A percentile compares a stretch with the other conserved stretches of the same genome.
These are phyloP conservation scores for Yasuhikotakia modesta DNA, from an alignment of 2,797 vertebrate species.

Conservation along the genomic window DNA sequence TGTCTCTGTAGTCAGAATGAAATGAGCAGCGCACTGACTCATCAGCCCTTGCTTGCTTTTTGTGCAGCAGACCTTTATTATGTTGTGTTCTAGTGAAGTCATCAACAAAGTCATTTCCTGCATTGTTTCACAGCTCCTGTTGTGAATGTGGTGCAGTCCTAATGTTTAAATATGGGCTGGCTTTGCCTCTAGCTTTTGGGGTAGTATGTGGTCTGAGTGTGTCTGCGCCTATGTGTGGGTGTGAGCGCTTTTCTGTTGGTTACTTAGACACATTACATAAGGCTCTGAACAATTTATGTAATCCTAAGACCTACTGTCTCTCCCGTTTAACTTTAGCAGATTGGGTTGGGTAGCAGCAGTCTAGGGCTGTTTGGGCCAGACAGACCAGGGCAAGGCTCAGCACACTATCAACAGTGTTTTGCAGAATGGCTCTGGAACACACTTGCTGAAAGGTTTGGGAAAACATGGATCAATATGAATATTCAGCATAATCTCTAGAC, in stretches of 20 bases:
- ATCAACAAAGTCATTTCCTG: conserved; percentile 37
- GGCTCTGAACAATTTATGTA: conserved; percentile 53
- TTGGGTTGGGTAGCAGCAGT: conserved; percentile 43
- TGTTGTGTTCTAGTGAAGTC: conserved; percentile 40
- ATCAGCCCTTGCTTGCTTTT: conserved; percentile 43
- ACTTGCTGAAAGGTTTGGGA: conserved; percentile 51
- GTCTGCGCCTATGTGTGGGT: conserved; percentile 17
- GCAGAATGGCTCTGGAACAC: conserved; percentile 48
- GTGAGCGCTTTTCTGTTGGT: conserved; percentile 48
- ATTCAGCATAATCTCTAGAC: conserved; percentile 56
- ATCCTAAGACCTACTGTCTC: conserved; percentile 40
- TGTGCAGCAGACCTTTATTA: conserved; percentile 36
- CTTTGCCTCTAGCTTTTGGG: conserved; percentile 25
- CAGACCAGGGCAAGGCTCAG: conserved; percentile 42
- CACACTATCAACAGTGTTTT: conserved; percentile 53
- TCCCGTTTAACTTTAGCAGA: conserved; percentile 46
- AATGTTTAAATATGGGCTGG: conserved; percentile 31
- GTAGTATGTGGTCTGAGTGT: conserved; percentile 17
- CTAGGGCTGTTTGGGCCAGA: conserved; percentile 24
- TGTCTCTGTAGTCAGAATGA: conserved; percentile 56
- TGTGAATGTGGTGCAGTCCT: conserved; percentile 20
- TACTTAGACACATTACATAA: conserved; percentile 60
- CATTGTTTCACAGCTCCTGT: conserved; percentile 19
- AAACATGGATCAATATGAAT: conserved; percentile 60
- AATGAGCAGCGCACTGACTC: conserved; percentile 59